Conservation (phyloP, 1,140 invertebrate species). For the Chrysopa pallens region DNA sequence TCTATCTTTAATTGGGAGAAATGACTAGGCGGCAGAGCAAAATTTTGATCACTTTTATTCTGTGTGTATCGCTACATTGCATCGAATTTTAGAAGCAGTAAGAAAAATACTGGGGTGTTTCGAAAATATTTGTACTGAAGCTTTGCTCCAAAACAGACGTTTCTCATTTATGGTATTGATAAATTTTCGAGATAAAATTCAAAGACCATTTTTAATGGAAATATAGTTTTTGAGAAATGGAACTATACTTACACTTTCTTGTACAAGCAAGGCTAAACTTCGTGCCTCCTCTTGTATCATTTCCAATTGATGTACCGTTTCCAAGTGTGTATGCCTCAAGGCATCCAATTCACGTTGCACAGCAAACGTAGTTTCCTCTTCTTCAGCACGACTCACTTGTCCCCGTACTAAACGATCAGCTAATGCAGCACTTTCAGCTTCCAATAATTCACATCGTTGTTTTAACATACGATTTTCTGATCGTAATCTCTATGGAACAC, state of each 20-base stretch:
- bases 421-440: slow-evolving; percentile 72
- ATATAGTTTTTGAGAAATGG: no score
- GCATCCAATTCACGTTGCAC: slow-evolving; percentile 48
- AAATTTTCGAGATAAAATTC: no score
- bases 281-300: slow-evolving; percentile 68
- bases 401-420: slow-evolving; percentile 89
- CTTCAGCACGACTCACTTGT: slow-evolving; percentile 88
- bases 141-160: no score
- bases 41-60: no score
- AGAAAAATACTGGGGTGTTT: no score
- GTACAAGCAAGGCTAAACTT: slow-evolving; percentile 45
- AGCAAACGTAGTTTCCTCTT: slow-evolving; percentile 64
- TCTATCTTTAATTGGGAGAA: no score
- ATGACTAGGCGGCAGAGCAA: no score
- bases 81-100: no score
- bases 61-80: no score
- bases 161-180: no score
- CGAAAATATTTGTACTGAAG: no score
- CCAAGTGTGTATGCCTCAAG: slow-evolving; percentile 53
- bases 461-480: slow-evolving; percentile 89
- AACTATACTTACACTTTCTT: slow-evolving; percentile 39
- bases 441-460: slow-evolving; percentile 85
- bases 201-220: no score
- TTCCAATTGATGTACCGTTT: slow-evolving; percentile 67
- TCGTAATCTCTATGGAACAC: slow-evolving; percentile 54